Percentiles rank a stretch among this genome's conserved stretches.
These are phyloP conservation scores for Brachionus paranguensis DNA, from an alignment of 1,140 invertebrate species.

Conservation along the genomic window DNA sequence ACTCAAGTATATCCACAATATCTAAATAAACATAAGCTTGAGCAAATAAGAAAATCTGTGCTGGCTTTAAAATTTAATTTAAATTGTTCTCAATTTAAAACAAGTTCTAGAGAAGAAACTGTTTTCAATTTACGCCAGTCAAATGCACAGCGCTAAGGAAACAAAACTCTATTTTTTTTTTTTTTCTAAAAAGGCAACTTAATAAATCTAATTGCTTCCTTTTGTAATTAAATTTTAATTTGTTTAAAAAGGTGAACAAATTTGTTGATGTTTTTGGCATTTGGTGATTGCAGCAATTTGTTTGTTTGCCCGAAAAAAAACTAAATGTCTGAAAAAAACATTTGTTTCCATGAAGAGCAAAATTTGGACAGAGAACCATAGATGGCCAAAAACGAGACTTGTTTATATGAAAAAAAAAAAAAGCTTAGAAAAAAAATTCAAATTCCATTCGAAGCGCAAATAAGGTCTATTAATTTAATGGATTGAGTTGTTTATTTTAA, in stretches of 20 bases:
- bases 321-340: neutral
- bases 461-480: constrained; percentile 23
- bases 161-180: neutral
- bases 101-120: neutral
- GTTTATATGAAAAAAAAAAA: neutral
- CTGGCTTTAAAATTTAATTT: neutral
- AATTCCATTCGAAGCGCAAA: constrained; percentile 15
- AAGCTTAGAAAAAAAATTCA: neutral
- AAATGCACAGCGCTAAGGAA: neutral
- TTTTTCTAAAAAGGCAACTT: neutral
- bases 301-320: neutral
- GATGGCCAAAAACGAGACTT: neutral
- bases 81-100: neutral
- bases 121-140: neutral
- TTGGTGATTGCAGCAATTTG: neutral
- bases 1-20: neutral
- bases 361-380: neutral
- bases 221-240: constrained; percentile 1
- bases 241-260: neutral
- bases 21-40: neutral
- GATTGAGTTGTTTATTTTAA: constrained; percentile 28
- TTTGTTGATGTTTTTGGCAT: neutral
- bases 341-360: neutral
- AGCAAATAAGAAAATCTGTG: neutral
- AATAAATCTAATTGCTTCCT: constrained; percentile 1